phyloP scores from a whole-genome alignment of 2,113 vertebrate species.

The Cheirogaleus medius region DNA sequence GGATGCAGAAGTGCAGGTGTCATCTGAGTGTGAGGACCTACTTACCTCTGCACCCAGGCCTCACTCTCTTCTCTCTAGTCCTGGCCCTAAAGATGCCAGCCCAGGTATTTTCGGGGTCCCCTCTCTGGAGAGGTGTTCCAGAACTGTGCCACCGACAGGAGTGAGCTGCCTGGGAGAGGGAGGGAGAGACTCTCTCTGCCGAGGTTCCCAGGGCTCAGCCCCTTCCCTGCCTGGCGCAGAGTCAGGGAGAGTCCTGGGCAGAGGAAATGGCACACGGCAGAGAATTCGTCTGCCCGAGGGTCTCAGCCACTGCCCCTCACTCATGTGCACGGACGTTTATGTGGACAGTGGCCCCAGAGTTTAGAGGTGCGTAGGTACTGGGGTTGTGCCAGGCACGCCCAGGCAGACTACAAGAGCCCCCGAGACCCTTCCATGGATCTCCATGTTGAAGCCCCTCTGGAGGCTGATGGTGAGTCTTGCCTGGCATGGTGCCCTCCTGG shows the following conservation, averaged over 20 bases:
- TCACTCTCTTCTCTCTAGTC: not conserved
- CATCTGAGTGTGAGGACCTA: rapidly evolving
- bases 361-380: rapidly evolving
- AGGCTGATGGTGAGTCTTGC: not conserved
- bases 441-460: not conserved
- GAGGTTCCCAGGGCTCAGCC: not conserved
- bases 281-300: not conserved
- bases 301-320: not conserved
- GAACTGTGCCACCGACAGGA: rapidly evolving
- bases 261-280: rapidly evolving
- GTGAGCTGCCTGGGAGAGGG: too few relatives aligned
- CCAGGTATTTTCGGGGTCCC: not conserved
- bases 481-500: rapidly evolving
- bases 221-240: too few relatives aligned
- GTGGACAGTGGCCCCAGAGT: rapidly evolving
- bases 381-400: rapidly evolving
- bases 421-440: rapidly evolving
- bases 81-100: not conserved
- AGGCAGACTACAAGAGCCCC: not conserved
- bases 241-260: not conserved
- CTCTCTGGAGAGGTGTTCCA: not conserved
- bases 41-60: not conserved
- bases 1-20: not conserved
- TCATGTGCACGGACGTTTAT: rapidly evolving
- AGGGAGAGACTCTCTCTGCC: not conserved